A percentile compares a stretch with the other conserved stretches of the same genome.
Conservation (phyloP, 2,113 vertebrate genomes). For the Petromus typicus region DNA sequence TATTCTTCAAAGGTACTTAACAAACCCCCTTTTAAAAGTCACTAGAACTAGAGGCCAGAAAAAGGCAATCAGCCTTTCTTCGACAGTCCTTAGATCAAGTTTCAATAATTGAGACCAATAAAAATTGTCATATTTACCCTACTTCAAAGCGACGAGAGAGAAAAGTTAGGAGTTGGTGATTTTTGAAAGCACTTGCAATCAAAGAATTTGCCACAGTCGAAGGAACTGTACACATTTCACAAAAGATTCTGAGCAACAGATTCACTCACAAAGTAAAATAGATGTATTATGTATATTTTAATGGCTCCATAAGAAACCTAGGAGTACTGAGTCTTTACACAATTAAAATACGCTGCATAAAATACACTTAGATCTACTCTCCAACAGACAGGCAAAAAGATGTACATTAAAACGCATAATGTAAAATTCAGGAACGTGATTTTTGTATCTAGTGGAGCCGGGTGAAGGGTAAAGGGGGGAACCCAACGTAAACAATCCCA, state of each 20-base stretch:
- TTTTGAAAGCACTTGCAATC: conserved; percentile 76
- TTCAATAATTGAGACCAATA: conserved; percentile 81
- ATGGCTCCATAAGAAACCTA: not conserved
- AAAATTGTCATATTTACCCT: conserved; percentile 80
- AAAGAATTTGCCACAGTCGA: conserved; percentile 72
- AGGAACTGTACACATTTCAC: conserved; percentile 62
- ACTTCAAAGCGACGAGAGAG: conserved; percentile 66
- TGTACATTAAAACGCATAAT: conserved; percentile 22
- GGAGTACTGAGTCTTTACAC: not conserved
- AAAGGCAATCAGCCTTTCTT: conserved; percentile 67
- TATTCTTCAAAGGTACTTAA: conserved; percentile 79
- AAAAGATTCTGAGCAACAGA: conserved; percentile 73
- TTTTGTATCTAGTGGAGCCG: conserved; percentile 38
- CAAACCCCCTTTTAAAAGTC: conserved; percentile 75
- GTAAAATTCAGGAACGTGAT: conserved; percentile 50
- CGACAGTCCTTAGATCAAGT: conserved; percentile 76
- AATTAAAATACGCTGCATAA: conserved; percentile 49
- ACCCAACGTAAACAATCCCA: conserved; percentile 71
- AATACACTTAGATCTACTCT: conserved; percentile 45
- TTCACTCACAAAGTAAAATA: conserved; percentile 64
- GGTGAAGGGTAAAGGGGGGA: conserved; percentile 23
- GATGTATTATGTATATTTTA: not conserved
- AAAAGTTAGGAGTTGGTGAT: conserved; percentile 72
- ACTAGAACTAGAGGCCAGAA: conserved; percentile 67
- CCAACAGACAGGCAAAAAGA: conserved; percentile 55